Percentiles rank a stretch among this genome's conserved stretches.
Evolutionary conservation across 2,797 vertebrate genomes (phyloP).

Genomic region (Iguana delicatissima): DNA sequence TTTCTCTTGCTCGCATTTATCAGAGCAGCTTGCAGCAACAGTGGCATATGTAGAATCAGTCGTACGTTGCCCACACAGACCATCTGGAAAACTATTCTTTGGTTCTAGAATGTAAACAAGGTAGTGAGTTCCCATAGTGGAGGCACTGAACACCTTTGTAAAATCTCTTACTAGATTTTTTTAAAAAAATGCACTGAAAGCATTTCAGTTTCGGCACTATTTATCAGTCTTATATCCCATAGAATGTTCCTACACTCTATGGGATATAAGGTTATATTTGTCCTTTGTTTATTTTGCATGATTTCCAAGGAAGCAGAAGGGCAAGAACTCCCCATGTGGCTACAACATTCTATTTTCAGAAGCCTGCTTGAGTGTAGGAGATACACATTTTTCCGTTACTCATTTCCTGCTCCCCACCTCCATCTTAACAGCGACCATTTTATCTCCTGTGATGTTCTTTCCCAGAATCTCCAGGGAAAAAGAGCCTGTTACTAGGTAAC

Average conservation of each 20-base stretch:
- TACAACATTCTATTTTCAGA: slow-evolving; percentile 31
- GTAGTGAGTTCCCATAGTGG: background rate
- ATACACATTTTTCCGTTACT: background rate
- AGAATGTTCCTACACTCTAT: background rate
- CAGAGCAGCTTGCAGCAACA: slow-evolving; percentile 42
- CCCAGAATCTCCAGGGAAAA: slow-evolving; percentile 7
- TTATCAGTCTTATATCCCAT: background rate
- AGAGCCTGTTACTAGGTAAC: slow-evolving; percentile 6
- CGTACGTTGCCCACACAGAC: slow-evolving; percentile 33
- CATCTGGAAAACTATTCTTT: slow-evolving; percentile 20
- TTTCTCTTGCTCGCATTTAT: slow-evolving; percentile 1
- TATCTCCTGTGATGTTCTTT: slow-evolving; percentile 17
- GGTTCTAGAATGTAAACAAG: slow-evolving; percentile 56
- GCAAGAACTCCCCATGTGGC: slow-evolving; percentile 1
- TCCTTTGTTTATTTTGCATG: slow-evolving; percentile 19
- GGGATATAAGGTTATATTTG: background rate
- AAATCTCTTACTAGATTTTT: background rate
- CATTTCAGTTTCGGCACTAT: background rate
- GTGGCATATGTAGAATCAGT: slow-evolving; percentile 30
- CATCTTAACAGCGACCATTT: background rate
- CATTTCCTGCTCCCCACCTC: background rate
- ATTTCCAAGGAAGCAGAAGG: slow-evolving; percentile 10
- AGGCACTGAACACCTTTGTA: background rate
- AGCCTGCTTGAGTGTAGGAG: slow-evolving; percentile 3
- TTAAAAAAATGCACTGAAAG: background rate